Conservation (phyloP, 2,113 vertebrate species). For the Rhinichthys klamathensis region DNA sequence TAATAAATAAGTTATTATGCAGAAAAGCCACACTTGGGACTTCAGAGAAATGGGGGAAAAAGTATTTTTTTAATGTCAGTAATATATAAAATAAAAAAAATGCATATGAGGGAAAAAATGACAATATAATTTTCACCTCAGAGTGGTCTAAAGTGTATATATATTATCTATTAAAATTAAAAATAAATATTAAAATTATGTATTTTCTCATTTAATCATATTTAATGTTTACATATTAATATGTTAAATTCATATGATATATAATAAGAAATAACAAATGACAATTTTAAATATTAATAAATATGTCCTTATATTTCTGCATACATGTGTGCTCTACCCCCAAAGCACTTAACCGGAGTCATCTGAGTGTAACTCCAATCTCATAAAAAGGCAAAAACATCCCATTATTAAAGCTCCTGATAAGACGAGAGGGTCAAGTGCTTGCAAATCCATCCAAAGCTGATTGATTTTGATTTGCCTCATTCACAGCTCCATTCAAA, state of each 20-base stretch:
- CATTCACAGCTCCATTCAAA: slow-evolving; percentile 70
- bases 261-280: too few relatives aligned
- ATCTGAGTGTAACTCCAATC: background rate
- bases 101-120: background rate
- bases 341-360: background rate
- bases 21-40: background rate
- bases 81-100: background rate
- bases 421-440: slow-evolving; percentile 63
- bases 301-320: background rate
- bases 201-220: too few relatives aligned
- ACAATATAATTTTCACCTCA: too few relatives aligned
- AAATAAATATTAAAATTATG: too few relatives aligned
- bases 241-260: too few relatives aligned
- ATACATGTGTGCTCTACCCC: background rate
- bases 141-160: too few relatives aligned
- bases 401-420: slow-evolving; percentile 45
- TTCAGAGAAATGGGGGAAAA: background rate
- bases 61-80: background rate
- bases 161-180: too few relatives aligned
- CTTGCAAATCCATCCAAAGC: slow-evolving; percentile 62
- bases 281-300: too few relatives aligned
- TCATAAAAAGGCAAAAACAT: slow-evolving; percentile 23
- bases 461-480: slow-evolving; percentile 67
- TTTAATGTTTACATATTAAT: too few relatives aligned
- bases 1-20: background rate